A percentile compares a stretch with the other conserved stretches of the same genome.
phyloP scores from a whole-genome alignment of 2,113 vertebrate species.

The Apteryx owenii region DNA sequence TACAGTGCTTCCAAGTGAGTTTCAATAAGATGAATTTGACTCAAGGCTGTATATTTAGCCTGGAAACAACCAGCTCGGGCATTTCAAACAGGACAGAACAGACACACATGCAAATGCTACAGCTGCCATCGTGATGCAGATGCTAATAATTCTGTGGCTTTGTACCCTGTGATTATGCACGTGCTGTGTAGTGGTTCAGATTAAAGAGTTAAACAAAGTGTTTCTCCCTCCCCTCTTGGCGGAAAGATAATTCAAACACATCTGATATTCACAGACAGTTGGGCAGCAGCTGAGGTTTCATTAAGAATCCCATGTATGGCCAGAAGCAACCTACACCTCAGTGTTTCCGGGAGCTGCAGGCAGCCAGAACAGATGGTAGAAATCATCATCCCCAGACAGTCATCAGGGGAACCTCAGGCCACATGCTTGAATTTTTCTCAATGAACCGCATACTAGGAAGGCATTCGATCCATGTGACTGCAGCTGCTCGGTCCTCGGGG shows the following conservation, averaged over 20 bases:
- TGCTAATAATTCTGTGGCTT: slow-evolving; percentile 49
- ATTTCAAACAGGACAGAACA: background rate
- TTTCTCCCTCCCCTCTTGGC: background rate
- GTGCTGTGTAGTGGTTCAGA: slow-evolving; percentile 9
- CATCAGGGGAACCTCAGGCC: slow-evolving; percentile 69
- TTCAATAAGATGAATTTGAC: background rate
- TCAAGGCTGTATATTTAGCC: slow-evolving; percentile 26
- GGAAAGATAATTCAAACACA: slow-evolving; percentile 41
- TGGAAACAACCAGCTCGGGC: slow-evolving; percentile 7
- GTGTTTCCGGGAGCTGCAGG: slow-evolving; percentile 68
- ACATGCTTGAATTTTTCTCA: slow-evolving; percentile 61
- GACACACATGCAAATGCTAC: background rate
- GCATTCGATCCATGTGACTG: slow-evolving; percentile 24
- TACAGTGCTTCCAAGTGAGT: slow-evolving; percentile 4
- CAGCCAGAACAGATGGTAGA: slow-evolving; percentile 75
- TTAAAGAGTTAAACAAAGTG: slow-evolving; percentile 67
- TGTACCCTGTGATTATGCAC: slow-evolving; percentile 44
- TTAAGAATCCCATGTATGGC: slow-evolving; percentile 72
- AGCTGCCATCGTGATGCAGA: slow-evolving; percentile 34
- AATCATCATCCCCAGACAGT: slow-evolving; percentile 75
- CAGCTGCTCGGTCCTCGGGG: slow-evolving; percentile 26
- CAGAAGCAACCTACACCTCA: slow-evolving; percentile 65
- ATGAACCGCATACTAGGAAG: slow-evolving; percentile 18
- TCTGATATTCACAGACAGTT: slow-evolving; percentile 50
- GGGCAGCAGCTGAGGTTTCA: slow-evolving; percentile 68